Evolutionary conservation across 2,888 invertebrate genomes (phyloP), one percentile per base, ranked within the genome.

Genomic region (Phasia obesa): DNA sequence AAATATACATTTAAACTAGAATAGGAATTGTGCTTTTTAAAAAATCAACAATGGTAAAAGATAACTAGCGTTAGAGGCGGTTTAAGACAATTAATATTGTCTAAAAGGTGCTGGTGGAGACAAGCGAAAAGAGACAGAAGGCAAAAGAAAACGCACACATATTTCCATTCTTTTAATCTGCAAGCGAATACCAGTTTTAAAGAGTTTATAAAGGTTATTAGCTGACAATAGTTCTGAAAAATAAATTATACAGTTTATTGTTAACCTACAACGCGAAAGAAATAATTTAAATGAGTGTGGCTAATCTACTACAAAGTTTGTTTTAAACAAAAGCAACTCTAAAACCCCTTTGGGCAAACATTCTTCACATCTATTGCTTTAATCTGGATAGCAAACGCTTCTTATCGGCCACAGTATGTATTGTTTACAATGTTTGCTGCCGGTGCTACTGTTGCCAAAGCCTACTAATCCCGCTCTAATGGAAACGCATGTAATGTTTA

Each of bases 401-500:
- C 19, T 2, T 11, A 21, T 17, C 23, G 17, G 11, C 21, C 17
- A 31, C 17, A 65, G 9, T 21, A 98, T 98, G 98, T 98, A 98
- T 93, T 98, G 98, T 93, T 94, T 98, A 89, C 98, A 98, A 94
- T 98, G 98, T 96, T 93, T 99, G 89, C 96, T 99, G 88, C 99
- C 99, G 78, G 98, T 99, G 87, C 93, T 99, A 85, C 93, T 99
- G 86, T 98, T 99, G 91, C 99, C 99, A 86, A 99, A 99, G 92
- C 99, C 99, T 75, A 95, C 98, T 85, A 99, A 99, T 92, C 98
- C 99, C 88, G 97, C 98, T 44, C 93, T 99, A 81, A 94, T 99
- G 87, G 97, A 98, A 91, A 98, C 98, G 73, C 98, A 98, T 92
- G 97, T 98, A 82, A 97, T 99, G 96, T 99, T 99, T 91, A 97